A percentile compares a stretch with the other conserved stretches of the same genome.
phyloP scores from a whole-genome alignment of 2,888 invertebrate genomes.

The Pollenia labialis region DNA sequence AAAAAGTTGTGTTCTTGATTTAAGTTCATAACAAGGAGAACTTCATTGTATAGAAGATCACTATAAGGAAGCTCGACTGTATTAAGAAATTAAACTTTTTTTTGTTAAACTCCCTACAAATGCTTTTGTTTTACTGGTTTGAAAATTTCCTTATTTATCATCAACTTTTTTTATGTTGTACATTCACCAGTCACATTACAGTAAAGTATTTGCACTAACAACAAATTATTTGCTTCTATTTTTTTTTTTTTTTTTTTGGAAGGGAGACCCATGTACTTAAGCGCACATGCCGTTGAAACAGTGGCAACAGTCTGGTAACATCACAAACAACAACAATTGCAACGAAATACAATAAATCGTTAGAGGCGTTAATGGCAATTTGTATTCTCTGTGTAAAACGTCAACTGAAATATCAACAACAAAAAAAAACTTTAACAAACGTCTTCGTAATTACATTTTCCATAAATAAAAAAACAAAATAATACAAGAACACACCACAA shows the following conservation, averaged over 20 bases:
- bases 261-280: slow-evolving; percentile 32
- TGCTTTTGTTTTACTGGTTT: slow-evolving; percentile 34
- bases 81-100: slow-evolving; percentile 64
- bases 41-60: too few relatives aligned
- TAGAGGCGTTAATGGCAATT: slow-evolving; percentile 72
- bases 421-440: slow-evolving; percentile 63
- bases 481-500: slow-evolving; percentile 41
- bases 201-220: slow-evolving; percentile 18
- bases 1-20: too few relatives aligned
- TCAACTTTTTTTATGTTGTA: background rate
- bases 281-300: slow-evolving; percentile 66
- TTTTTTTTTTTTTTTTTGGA: background rate
- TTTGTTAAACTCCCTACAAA: background rate
- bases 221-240: slow-evolving; percentile 48
- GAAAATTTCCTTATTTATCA: slow-evolving; percentile 29
- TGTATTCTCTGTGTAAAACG: slow-evolving; percentile 68
- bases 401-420: slow-evolving; percentile 69
- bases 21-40: too few relatives aligned
- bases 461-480: slow-evolving; percentile 10
- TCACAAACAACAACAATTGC: slow-evolving; percentile 28
- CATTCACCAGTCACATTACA: background rate
- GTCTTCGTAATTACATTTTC: slow-evolving; percentile 68
- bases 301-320: slow-evolving; percentile 62
- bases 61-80: too few relatives aligned
- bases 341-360: slow-evolving; percentile 66